Evolutionary conservation across 1,140 invertebrate species (phyloP), one percentile per base, ranked within the genome.

Genomic region (Drosophila tristis): DNA sequence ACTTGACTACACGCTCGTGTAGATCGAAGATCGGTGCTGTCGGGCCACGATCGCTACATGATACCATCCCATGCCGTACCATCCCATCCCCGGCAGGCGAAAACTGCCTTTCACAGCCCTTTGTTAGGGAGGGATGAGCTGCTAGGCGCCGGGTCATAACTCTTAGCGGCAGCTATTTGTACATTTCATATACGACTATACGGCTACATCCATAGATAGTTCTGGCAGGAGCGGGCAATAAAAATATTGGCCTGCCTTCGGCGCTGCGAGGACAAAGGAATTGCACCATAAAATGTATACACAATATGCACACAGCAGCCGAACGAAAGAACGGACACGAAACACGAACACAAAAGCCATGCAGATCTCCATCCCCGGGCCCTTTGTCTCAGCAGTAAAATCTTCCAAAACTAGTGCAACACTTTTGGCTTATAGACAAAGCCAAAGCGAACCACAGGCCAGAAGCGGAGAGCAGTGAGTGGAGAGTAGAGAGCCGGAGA

Each of bases 161-260:
- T 87, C 82, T 87, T 87, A 82, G 49, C 84, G 75, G 78, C 45
- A 54, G 58, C 74, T 87, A 87, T 87, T 87, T 87, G 82, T 80
- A 74, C 50, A 57, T 85, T 62, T 80, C 68, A 78, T 85, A 77
- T 61, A 63, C 65, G 67, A 55, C 35, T 84, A 77, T 62, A 63
- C 68, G 71, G 54, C 35, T 29, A 47, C 35, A 70, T 15, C 35
- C 35, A 39, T 39, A 5, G 35, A 13, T 35, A 4, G 35, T 13
- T 13, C 35, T 39, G 35, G 35, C 35, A 39, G 35, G 13, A 74
- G 62, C 63, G 72, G 75, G 84, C 55, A 87, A 87, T 87, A 87
- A 87, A 87, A 87, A 89, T 87, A 87, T 87, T 87, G 84, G 84
- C 82, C 82, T 87, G 82, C 82, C 82, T 82, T 82, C 82, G 82